These are phyloP conservation scores for Dione vanillae DNA, from an alignment of 2,888 invertebrate genomes.

Conservation along the genomic window DNA sequence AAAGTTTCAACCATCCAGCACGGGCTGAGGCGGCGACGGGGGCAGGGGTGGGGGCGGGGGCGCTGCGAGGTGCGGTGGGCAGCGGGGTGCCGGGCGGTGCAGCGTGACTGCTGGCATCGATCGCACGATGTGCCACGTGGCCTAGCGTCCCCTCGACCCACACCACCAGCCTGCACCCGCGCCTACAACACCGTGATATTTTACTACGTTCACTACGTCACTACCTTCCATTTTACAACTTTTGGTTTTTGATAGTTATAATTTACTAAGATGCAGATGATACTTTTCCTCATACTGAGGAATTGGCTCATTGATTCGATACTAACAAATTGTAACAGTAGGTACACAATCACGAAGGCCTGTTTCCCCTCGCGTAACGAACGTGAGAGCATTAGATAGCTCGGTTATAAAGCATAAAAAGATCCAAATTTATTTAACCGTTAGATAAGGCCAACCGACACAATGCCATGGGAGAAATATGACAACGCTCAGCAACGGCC, in stretches of 20 bases:
- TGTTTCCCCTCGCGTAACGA: conserved; percentile 37
- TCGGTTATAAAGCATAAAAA: conserved; percentile 30
- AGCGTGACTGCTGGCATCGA: conserved; percentile 46
- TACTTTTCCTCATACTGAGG: neutral
- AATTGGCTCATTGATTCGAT: neutral
- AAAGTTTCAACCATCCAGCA: conserved; percentile 31
- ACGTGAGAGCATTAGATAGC: conserved; percentile 42
- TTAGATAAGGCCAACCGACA: conserved; percentile 44
- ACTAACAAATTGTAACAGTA: conserved; percentile 6
- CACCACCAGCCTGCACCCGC: conserved; percentile 25
- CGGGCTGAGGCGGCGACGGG: conserved; percentile 12
- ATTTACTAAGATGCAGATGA: no score
- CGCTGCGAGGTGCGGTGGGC: conserved; percentile 1
- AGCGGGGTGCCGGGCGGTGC: conserved; percentile 37
- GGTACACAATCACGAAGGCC: neutral
- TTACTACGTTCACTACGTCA: conserved; percentile 41
- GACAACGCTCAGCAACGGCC: conserved; percentile 45
- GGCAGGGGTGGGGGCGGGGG: conserved; percentile 13
- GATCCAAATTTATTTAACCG: conserved; percentile 42
- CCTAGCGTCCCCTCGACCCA: conserved; percentile 32
- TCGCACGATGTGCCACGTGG: conserved; percentile 48
- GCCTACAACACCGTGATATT: conserved; percentile 29
- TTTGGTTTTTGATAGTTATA: conserved; percentile 3
- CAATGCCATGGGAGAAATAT: conserved; percentile 43
- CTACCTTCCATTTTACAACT: conserved; percentile 39